Evolutionary conservation across 2,797 vertebrate genomes (phyloP).

Genomic region (Oophaga sylvatica): DNA sequence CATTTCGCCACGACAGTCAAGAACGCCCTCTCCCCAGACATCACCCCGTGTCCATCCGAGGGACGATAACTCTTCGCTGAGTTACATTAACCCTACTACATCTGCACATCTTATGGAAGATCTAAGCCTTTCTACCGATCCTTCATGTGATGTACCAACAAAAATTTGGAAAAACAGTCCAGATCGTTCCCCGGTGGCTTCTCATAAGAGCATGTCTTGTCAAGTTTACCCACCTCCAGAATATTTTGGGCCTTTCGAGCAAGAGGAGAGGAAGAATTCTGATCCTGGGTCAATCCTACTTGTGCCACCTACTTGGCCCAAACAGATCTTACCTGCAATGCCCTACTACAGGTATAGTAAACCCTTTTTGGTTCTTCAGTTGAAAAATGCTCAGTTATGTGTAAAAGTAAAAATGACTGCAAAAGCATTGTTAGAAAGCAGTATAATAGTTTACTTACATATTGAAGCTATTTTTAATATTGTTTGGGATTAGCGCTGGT

Average conservation of each 20-base stretch:
- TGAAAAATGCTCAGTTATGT: background rate
- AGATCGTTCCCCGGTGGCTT: constrained; percentile 80
- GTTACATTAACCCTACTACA: constrained; percentile 71
- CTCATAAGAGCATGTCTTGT: constrained; percentile 79
- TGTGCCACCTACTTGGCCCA: constrained; percentile 90
- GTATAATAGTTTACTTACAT: background rate
- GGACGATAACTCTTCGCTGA: constrained; percentile 76
- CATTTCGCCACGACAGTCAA: constrained; percentile 83
- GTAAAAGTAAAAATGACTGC: background rate
- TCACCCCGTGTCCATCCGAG: constrained; percentile 71
- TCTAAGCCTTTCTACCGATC: constrained; percentile 81
- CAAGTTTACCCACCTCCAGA: constrained; percentile 81
- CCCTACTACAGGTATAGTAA: constrained; percentile 87
- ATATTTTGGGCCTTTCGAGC: constrained; percentile 85
- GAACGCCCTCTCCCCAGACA: constrained; percentile 90
- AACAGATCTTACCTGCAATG: constrained; percentile 87
- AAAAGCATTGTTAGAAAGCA: background rate
- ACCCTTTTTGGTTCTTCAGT: constrained; percentile 11
- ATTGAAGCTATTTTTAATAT: too few relatives aligned
- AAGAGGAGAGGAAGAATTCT: constrained; percentile 86
- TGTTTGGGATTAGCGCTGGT: too few relatives aligned
- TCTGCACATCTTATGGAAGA: constrained; percentile 79
- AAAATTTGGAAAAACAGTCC: constrained; percentile 92
- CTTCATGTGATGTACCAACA: constrained; percentile 84
- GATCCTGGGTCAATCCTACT: constrained; percentile 85